A percentile compares a stretch with the other conserved stretches of the same genome.
These are phyloP conservation scores for Ectemnius continuus DNA, from an alignment of 2,888 invertebrate genomes.

Conservation along the genomic window DNA sequence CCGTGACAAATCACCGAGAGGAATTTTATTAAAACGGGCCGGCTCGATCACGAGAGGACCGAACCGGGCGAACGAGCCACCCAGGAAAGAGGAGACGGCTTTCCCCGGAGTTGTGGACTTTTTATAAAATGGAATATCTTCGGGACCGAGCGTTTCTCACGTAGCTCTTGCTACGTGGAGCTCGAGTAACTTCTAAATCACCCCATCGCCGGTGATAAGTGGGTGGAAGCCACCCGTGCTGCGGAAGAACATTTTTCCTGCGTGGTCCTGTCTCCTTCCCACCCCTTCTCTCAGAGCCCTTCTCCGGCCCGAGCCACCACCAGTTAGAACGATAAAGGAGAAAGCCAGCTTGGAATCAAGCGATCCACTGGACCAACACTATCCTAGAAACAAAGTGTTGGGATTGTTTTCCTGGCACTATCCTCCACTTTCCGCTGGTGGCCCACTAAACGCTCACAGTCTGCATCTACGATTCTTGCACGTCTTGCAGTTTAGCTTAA, in stretches of 20 bases:
- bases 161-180: slow-evolving; percentile 1
- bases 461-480: too few relatives aligned
- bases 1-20: slow-evolving; percentile 3
- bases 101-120: neutral
- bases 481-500: too few relatives aligned
- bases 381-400: slow-evolving; percentile 20
- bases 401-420: neutral
- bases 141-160: neutral
- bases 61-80: neutral
- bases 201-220: slow-evolving; percentile 12
- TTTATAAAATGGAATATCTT: slow-evolving; percentile 13
- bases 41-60: neutral
- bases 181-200: slow-evolving; percentile 22
- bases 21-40: slow-evolving; percentile 29
- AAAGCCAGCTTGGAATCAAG: neutral
- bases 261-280: neutral
- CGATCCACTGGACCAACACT: neutral
- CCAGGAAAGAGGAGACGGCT: too few relatives aligned
- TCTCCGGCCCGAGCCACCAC: neutral
- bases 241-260: slow-evolving; percentile 9
- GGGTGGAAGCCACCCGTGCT: neutral
- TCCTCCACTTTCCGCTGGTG: too few relatives aligned
- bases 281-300: neutral
- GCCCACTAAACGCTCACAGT: too few relatives aligned
- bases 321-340: slow-evolving; percentile 12